Evolutionary conservation across 2,888 invertebrate genomes (phyloP).

Genomic region (Zaprionus bogoriensis): DNA sequence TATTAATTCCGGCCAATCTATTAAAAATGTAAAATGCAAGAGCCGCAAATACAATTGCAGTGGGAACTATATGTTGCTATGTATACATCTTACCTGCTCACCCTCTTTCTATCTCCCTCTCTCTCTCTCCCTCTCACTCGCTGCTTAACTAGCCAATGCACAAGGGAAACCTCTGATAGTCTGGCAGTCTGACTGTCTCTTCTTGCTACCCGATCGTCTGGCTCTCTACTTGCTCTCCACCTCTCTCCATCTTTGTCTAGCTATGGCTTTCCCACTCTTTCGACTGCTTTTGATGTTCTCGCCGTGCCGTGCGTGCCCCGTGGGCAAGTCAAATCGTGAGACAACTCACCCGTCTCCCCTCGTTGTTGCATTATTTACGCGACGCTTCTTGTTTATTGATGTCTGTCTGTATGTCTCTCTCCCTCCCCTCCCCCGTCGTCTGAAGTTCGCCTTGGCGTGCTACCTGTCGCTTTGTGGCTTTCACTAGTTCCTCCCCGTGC

Average conservation of each 20-base stretch:
- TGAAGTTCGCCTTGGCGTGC: conserved; percentile 44
- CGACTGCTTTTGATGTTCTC: conserved; percentile 60
- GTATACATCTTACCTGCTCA: not conserved
- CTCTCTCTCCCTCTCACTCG: not conserved
- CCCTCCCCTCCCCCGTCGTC: conserved; percentile 7
- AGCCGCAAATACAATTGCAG: conserved; percentile 62
- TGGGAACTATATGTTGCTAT: conserved; percentile 28
- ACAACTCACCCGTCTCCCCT: conserved; percentile 31
- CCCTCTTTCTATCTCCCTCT: not conserved
- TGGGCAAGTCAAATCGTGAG: conserved; percentile 58
- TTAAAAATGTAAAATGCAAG: conserved; percentile 79
- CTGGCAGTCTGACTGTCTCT: conserved; percentile 3
- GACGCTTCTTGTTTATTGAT: conserved; percentile 76
- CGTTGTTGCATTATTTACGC: conserved; percentile 74
- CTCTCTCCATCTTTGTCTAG: not conserved
- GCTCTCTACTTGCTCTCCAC: not conserved
- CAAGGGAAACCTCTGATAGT: conserved; percentile 37
- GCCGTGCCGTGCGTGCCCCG: conserved; percentile 63
- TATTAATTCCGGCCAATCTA: conserved; percentile 79
- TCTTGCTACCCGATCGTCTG: conserved; percentile 12
- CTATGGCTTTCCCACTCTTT: conserved; percentile 25
- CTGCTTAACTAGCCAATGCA: conserved; percentile 27
- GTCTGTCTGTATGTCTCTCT: conserved; percentile 59
- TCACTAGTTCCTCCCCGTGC: conserved; percentile 34
- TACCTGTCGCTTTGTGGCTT: conserved; percentile 72